A percentile compares a stretch with the other conserved stretches of the same genome.
These are phyloP conservation scores for Drosophila littoralis DNA, from an alignment of 1,140 invertebrate genomes.

Conservation along the genomic window DNA sequence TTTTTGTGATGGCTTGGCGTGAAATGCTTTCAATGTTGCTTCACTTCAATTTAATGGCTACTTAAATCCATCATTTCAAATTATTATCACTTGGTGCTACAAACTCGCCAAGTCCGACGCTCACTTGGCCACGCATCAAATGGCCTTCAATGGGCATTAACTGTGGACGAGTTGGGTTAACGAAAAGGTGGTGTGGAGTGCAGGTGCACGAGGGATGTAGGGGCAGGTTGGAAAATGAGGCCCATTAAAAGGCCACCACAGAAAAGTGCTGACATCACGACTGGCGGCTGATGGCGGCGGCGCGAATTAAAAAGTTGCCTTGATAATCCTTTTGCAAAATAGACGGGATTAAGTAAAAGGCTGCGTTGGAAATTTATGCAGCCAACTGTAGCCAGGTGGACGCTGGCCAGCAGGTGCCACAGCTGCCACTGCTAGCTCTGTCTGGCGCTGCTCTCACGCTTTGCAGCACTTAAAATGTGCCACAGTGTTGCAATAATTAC, in stretches of 20 bases:
- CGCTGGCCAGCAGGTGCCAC: slow-evolving; percentile 22
- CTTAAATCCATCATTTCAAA: slow-evolving; percentile 58
- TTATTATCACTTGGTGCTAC: slow-evolving; percentile 70
- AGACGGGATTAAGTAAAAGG: slow-evolving; percentile 80
- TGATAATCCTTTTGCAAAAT: slow-evolving; percentile 83
- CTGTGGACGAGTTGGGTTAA: slow-evolving; percentile 25
- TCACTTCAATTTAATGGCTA: slow-evolving; percentile 49
- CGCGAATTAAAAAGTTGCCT: slow-evolving; percentile 80
- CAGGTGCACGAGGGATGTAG: not conserved
- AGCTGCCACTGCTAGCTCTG: slow-evolving; percentile 6
- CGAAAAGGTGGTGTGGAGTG: not conserved
- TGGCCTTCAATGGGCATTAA: slow-evolving; percentile 76
- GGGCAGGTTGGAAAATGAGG: slow-evolving; percentile 12
- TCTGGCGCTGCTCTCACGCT: not conserved
- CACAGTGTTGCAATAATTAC: slow-evolving; percentile 82
- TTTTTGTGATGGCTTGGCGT: not conserved
- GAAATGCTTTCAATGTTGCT: slow-evolving; percentile 28
- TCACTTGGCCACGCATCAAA: slow-evolving; percentile 79
- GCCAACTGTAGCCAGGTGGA: slow-evolving; percentile 56
- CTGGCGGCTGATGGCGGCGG: slow-evolving; percentile 39
- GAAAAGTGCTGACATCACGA: slow-evolving; percentile 78
- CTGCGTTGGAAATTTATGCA: slow-evolving; percentile 78
- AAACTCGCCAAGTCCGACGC: slow-evolving; percentile 58
- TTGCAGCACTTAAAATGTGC: slow-evolving; percentile 75
- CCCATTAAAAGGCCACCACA: slow-evolving; percentile 75